A percentile compares a stretch with the other conserved stretches of the same genome.
Evolutionary conservation across 2,113 vertebrate genomes (phyloP).

Genomic region (Grantiella picta): DNA sequence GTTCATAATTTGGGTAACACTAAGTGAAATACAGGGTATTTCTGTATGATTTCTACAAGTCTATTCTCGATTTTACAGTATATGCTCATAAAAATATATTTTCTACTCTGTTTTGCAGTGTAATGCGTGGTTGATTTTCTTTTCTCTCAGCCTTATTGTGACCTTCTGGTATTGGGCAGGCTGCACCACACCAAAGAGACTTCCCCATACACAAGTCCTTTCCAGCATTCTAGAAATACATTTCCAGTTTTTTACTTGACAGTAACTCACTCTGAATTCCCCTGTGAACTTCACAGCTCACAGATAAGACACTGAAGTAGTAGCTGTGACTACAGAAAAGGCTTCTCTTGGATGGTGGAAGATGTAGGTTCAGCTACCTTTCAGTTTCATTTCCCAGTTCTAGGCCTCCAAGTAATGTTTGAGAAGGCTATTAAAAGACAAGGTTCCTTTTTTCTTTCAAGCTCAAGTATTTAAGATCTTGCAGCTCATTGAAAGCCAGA

Average conservation of each 20-base stretch:
- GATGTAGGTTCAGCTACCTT: neutral
- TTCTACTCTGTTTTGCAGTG: neutral
- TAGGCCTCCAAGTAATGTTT: neutral
- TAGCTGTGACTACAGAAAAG: neutral
- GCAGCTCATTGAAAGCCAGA: neutral
- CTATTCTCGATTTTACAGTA: neutral
- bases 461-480: neutral
- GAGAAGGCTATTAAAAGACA: neutral
- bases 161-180: neutral
- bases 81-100: neutral
- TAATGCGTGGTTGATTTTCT: neutral
- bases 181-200: neutral
- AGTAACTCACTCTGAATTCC: neutral
- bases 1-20: neutral
- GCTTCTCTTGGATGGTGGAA: neutral
- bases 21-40: neutral
- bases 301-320: neutral
- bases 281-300: neutral
- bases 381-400: neutral
- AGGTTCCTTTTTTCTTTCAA: neutral
- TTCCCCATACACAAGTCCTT: neutral
- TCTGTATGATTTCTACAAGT: neutral
- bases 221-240: neutral
- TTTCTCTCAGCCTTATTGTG: neutral
- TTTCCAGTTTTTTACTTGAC: neutral